Evolutionary conservation across 2,888 invertebrate genomes (phyloP).

Genomic region (Chrysina gloriosa): DNA sequence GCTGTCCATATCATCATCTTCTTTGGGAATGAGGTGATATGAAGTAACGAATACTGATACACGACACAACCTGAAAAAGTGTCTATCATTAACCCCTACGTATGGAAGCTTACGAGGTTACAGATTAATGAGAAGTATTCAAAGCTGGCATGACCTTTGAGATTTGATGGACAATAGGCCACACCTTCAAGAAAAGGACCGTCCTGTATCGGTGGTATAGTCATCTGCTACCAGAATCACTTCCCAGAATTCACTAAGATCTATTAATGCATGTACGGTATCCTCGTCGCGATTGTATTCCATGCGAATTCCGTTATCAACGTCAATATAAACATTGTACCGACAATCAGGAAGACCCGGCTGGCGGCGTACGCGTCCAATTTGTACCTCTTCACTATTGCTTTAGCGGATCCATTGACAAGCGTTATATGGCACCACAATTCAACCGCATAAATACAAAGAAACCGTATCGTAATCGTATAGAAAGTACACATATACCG

Average conservation of each 20-base stretch:
- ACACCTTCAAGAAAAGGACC: too few relatives aligned
- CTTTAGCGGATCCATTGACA: neutral
- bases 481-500: neutral
- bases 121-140: too few relatives aligned
- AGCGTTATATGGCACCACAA: neutral
- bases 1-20: too few relatives aligned
- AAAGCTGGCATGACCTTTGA: too few relatives aligned
- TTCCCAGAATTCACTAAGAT: neutral
- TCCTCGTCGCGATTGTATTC: neutral
- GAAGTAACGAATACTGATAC: too few relatives aligned
- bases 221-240: neutral
- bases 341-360: constrained; percentile 1
- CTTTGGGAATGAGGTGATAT: too few relatives aligned
- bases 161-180: too few relatives aligned
- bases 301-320: constrained; percentile 6
- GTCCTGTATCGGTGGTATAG: too few relatives aligned
- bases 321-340: neutral
- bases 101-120: too few relatives aligned
- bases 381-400: neutral
- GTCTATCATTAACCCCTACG: too few relatives aligned
- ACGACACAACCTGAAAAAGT: too few relatives aligned
- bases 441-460: neutral
- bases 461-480: constrained; percentile 1
- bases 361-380: neutral
- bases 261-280: neutral